Evolutionary conservation across 2,888 invertebrate genomes (phyloP).

Genomic region (Tryphoninae sp.): DNA sequence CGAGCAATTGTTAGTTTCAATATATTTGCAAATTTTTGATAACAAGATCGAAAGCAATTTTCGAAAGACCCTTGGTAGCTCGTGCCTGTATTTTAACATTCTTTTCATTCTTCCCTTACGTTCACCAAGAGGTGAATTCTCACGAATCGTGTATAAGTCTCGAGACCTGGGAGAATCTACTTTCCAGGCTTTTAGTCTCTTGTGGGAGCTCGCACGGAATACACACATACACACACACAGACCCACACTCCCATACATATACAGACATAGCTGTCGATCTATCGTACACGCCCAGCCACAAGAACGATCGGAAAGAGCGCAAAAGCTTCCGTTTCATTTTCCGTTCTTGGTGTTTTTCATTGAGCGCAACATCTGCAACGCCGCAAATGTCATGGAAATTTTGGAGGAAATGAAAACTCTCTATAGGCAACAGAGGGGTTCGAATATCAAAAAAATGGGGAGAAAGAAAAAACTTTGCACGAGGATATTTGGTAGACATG

Average conservation of each 20-base stretch:
- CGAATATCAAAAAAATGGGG: neutral
- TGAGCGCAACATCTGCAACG: neutral
- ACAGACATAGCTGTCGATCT: neutral
- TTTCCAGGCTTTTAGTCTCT: conserved; percentile 33
- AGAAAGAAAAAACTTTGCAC: neutral
- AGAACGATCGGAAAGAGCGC: conserved; percentile 36
- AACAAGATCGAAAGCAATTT: neutral
- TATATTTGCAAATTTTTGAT: neutral
- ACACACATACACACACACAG: neutral
- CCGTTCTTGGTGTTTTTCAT: conserved; percentile 11
- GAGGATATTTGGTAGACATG: neutral
- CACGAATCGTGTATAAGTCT: neutral
- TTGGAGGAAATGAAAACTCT: conserved; percentile 20
- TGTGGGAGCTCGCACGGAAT: neutral
- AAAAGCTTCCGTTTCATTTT: conserved; percentile 47
- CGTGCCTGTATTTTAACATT: neutral
- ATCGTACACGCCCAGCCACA: conserved; percentile 3
- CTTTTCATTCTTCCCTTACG: neutral
- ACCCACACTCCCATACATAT: neutral
- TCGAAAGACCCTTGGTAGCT: neutral
- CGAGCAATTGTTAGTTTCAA: neutral
- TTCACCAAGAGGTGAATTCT: conserved; percentile 11
- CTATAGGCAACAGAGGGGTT: neutral
- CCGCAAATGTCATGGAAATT: conserved; percentile 30
- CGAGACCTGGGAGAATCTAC: conserved; percentile 14